Conservation (phyloP, 2,797 vertebrate genomes). For the Tragopan temminckii region DNA sequence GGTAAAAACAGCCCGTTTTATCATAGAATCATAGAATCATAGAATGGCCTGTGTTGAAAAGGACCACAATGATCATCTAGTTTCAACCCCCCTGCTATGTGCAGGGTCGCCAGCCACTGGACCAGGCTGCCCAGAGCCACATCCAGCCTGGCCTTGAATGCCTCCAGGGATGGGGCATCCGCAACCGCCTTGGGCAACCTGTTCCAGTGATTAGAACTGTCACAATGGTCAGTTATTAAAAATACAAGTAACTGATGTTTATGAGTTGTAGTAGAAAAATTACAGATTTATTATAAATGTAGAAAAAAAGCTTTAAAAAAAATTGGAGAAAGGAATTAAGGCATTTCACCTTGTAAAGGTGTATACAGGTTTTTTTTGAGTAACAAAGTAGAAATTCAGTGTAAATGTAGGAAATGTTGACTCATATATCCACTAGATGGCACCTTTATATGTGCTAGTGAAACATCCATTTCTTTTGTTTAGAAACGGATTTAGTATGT, state of each 20-base stretch:
- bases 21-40: neutral
- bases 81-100: too few relatives aligned
- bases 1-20: constrained; percentile 64
- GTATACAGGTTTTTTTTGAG: neutral
- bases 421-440: neutral
- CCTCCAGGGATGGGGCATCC: too few relatives aligned
- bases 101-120: too few relatives aligned
- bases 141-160: too few relatives aligned
- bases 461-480: neutral
- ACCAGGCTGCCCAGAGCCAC: too few relatives aligned
- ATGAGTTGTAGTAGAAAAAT: neutral
- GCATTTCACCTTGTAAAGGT: neutral
- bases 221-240: neutral
- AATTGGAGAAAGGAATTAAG: neutral
- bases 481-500: neutral
- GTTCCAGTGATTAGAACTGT: neutral
- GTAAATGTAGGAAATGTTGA: neutral
- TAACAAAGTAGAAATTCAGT: neutral
- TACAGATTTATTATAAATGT: neutral
- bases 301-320: neutral
- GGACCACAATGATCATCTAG: too few relatives aligned
- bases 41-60: too few relatives aligned
- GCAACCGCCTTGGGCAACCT: too few relatives aligned
- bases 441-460: neutral
- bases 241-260: neutral